Evolutionary conservation across 2,113 vertebrate genomes (phyloP).

Genomic region (Mus spicilegus): DNA sequence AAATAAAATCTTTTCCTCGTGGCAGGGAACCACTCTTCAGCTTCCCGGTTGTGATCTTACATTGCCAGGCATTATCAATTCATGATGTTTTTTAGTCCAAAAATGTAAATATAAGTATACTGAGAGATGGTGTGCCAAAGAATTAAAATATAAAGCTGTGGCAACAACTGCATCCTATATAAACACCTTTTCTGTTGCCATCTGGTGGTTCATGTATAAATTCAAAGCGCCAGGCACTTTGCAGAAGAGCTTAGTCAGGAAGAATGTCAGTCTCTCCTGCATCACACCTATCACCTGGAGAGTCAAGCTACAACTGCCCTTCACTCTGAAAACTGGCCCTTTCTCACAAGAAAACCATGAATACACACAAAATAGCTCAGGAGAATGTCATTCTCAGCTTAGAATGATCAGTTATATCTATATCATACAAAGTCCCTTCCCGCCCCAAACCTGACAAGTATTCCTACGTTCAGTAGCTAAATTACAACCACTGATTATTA

Average conservation of each 20-base stretch:
- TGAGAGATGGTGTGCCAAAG: neutral
- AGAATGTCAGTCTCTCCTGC: neutral
- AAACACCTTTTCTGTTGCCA: conserved; percentile 76
- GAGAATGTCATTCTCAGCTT: neutral
- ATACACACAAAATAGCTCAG: neutral
- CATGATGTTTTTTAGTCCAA: neutral
- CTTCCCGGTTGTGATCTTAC: conserved; percentile 34
- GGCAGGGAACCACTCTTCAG: neutral
- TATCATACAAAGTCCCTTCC: neutral
- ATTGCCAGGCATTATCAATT: conserved; percentile 49
- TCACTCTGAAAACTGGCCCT: conserved; percentile 15
- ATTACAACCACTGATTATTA: neutral
- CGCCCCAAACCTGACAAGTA: neutral
- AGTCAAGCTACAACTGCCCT: neutral
- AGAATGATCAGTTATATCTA: neutral
- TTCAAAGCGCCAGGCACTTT: neutral
- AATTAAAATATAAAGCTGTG: neutral
- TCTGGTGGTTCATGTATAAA: conserved; percentile 74
- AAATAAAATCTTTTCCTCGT: conserved; percentile 35
- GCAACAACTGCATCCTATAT: conserved; percentile 43
- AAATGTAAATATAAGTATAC: conserved; percentile 13
- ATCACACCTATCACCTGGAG: neutral
- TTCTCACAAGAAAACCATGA: neutral
- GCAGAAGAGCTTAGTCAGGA: neutral
- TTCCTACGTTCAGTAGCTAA: neutral